Percentiles rank a stretch among this genome's conserved stretches.
Evolutionary conservation across 2,113 vertebrate genomes (phyloP).

Genomic region (Vulpes lagopus): DNA sequence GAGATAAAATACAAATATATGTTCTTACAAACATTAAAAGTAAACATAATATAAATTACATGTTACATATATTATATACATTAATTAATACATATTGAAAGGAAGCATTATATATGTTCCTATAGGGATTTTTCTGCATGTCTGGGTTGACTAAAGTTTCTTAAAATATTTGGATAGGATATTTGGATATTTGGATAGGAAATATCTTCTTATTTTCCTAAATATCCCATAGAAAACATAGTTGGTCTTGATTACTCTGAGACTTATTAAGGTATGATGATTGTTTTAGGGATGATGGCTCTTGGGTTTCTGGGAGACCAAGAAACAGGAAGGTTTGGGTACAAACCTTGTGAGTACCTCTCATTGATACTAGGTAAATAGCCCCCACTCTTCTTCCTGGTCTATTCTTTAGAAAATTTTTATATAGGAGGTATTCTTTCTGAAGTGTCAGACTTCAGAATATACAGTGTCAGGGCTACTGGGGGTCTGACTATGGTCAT

Average conservation of each 20-base stretch:
- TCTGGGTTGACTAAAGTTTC: neutral
- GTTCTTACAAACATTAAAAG: neutral
- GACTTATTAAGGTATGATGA: neutral
- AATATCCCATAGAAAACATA: neutral
- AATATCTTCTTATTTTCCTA: neutral
- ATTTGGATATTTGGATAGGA: neutral
- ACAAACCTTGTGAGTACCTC: neutral
- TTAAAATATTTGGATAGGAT: constrained; percentile 17
- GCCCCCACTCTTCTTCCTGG: neutral
- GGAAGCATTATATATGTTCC: neutral
- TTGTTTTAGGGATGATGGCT: neutral
- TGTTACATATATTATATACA: neutral
- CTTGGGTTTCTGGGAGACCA: neutral
- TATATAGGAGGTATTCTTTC: neutral
- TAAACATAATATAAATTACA: neutral
- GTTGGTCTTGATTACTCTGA: neutral
- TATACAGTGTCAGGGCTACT: neutral
- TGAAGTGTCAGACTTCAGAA: no score
- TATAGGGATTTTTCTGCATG: neutral
- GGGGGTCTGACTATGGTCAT: neutral
- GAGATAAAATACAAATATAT: neutral
- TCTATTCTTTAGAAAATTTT: neutral
- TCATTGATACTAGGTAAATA: neutral
- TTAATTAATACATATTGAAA: neutral
- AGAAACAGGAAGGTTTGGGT: neutral